Evolutionary conservation across 2,888 invertebrate species (phyloP), one percentile per base, ranked within the genome.

Genomic region (Stenotaenia linearis): DNA sequence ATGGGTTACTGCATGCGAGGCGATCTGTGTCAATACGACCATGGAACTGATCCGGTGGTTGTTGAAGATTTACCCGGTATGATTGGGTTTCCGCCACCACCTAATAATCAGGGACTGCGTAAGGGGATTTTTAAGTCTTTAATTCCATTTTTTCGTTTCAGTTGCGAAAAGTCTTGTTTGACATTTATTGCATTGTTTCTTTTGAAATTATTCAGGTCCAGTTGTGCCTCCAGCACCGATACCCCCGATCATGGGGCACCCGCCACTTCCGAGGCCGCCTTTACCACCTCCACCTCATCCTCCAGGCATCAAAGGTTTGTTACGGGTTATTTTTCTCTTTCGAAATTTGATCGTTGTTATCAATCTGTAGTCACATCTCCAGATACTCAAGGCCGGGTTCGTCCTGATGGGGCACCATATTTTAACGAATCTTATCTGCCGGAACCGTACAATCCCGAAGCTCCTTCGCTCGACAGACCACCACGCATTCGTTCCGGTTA

Each of bases 1-100:
- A 95, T 95, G 84, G 97, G 97, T 0, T 96, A 93, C 86, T 99
- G 99, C 86, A 95, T 98, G 91, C 90, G 95, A 3, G 98, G 98
- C 0, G 98, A 98, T 86, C 90, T 96, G 81, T 99, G 99, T 86
- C 95, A 94, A 5, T 99, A 92, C 89, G 98, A 98, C 88, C 98
- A 99, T 88, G 98, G 98, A 6, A 90, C 91, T 0, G 98, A 98
- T 87, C 98, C 98, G 0, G 95, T 99, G 0, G 95, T 98, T 0
- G 88, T 98, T 35, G 97, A 97, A 84, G 96, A 96, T 15, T 85
- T 91, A 32, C 89, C 89, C 79, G 87, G 88, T 0, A 90, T 90
- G 77, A 84, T 90, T 79, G 81, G 81, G 18, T 83, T 83, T 80
- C 82, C 81, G 6, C 82, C 81, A 74, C 80, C 80, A 18, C 37